A percentile compares a stretch with the other conserved stretches of the same genome.
Conservation (phyloP, 2,113 vertebrate species). For the Bubo bubo region DNA sequence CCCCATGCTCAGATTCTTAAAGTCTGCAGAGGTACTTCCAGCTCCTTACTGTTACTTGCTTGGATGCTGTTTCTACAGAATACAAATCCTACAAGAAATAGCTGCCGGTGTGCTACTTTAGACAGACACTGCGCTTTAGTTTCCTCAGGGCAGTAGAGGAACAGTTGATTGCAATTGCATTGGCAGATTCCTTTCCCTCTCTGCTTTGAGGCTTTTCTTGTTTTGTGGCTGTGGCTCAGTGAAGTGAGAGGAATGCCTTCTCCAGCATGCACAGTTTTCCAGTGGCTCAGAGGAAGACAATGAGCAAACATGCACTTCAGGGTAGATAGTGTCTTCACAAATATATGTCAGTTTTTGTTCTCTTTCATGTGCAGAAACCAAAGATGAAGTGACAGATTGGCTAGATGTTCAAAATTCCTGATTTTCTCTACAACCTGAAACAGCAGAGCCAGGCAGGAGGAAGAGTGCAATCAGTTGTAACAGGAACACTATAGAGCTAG, state of each 20-base stretch:
- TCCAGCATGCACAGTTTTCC: not conserved
- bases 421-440: not conserved
- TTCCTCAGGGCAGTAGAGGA: not conserved
- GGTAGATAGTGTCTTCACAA: conserved; percentile 24
- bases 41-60: not conserved
- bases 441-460: not conserved
- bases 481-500: not conserved
- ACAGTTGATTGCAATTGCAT: not conserved
- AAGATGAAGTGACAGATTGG: conserved; percentile 17
- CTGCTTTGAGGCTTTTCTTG: not conserved
- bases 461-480: not conserved
- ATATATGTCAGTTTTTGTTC: conserved; percentile 11
- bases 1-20: not conserved
- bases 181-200: conserved; percentile 26
- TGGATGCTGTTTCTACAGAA: not conserved
- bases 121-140: not conserved
- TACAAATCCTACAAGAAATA: not conserved
- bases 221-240: not conserved
- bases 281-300: conserved; percentile 12
- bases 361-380: not conserved
- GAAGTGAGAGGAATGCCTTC: conserved; percentile 32
- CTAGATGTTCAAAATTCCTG: not conserved
- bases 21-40: not conserved
- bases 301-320: conserved; percentile 39
- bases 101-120: not conserved